A percentile compares a stretch with the other conserved stretches of the same genome.
These are phyloP conservation scores for Prietella phreatophila DNA, from an alignment of 2,113 vertebrate genomes.

Conservation along the genomic window DNA sequence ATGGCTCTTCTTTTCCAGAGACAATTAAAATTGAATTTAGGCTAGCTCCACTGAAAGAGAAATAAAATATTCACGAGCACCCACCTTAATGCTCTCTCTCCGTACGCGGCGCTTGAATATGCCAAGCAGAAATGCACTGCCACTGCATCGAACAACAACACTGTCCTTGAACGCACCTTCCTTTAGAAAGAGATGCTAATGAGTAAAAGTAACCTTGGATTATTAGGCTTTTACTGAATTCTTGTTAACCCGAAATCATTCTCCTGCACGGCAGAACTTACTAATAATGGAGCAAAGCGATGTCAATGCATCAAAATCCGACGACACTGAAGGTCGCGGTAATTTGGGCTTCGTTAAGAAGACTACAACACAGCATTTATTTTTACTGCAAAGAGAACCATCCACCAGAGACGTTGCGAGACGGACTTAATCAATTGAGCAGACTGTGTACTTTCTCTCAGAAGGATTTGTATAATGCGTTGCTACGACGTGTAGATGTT, in stretches of 20 bases:
- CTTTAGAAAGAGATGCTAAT: conserved; percentile 34
- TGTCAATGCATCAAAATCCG: conserved; percentile 15
- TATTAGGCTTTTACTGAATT: conserved; percentile 20
- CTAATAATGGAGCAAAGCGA: conserved; percentile 23
- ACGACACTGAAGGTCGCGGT: conserved; percentile 14
- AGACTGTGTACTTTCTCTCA: not conserved
- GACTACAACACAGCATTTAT: conserved; percentile 20
- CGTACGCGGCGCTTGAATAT: conserved; percentile 46
- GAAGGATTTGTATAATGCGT: not conserved
- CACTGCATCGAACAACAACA: conserved; percentile 27
- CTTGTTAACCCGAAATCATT: not conserved
- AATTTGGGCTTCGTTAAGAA: conserved; percentile 23
- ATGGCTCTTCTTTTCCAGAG: conserved; percentile 27
- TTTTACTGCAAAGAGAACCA: conserved; percentile 9
- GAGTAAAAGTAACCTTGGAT: conserved; percentile 29
- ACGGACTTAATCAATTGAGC: not conserved
- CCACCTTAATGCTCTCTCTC: conserved; percentile 51
- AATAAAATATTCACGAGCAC: conserved; percentile 54
- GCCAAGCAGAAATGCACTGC: conserved; percentile 30
- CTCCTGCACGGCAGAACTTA: not conserved
- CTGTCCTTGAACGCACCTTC: conserved; percentile 25
- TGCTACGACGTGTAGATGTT: not conserved
- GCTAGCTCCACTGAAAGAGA: conserved; percentile 42
- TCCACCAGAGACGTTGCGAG: not conserved
- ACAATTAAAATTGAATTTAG: conserved; percentile 51